Conservation (phyloP, 2,888 invertebrate genomes). For the Encarsia formosa region DNA sequence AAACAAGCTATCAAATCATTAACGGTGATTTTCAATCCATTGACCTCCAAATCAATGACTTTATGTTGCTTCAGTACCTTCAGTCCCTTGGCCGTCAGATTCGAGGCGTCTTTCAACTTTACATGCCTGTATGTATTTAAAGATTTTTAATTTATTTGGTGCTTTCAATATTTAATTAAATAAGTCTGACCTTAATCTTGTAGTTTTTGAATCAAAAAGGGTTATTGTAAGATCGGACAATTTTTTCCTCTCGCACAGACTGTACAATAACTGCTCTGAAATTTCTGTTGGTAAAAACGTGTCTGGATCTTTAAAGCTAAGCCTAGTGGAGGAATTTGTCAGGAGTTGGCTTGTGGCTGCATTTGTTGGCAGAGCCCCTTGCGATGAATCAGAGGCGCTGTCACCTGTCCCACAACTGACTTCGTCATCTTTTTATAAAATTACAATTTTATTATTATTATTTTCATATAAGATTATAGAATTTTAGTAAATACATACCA, state of each 20-base stretch:
- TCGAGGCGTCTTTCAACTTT: slow-evolving; percentile 58
- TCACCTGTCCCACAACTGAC: slow-evolving; percentile 19
- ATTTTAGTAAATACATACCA: slow-evolving; percentile 18
- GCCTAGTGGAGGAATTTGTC: slow-evolving; percentile 37
- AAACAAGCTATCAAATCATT: slow-evolving; percentile 63
- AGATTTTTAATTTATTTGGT: neutral
- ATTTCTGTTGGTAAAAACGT: slow-evolving; percentile 58
- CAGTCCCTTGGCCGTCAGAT: slow-evolving; percentile 58
- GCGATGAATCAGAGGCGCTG: slow-evolving; percentile 26
- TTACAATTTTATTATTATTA: neutral
- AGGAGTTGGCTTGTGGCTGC: slow-evolving; percentile 31
- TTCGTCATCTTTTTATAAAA: slow-evolving; percentile 25
- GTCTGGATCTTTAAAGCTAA: slow-evolving; percentile 55
- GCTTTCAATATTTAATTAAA: neutral
- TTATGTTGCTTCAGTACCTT: slow-evolving; percentile 61
- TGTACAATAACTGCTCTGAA: slow-evolving; percentile 57
- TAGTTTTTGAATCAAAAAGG: slow-evolving; percentile 59
- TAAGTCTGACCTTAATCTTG: slow-evolving; percentile 54
- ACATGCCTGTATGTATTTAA: slow-evolving; percentile 51
- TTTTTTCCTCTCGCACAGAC: slow-evolving; percentile 57
- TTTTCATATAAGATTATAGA: neutral
- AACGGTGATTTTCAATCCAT: slow-evolving; percentile 57
- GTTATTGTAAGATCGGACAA: slow-evolving; percentile 61
- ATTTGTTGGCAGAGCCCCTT: slow-evolving; percentile 26
- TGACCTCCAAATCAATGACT: slow-evolving; percentile 60